Conservation (phyloP, 2,888 invertebrate species). For the Perizoma flavofasciatum region DNA sequence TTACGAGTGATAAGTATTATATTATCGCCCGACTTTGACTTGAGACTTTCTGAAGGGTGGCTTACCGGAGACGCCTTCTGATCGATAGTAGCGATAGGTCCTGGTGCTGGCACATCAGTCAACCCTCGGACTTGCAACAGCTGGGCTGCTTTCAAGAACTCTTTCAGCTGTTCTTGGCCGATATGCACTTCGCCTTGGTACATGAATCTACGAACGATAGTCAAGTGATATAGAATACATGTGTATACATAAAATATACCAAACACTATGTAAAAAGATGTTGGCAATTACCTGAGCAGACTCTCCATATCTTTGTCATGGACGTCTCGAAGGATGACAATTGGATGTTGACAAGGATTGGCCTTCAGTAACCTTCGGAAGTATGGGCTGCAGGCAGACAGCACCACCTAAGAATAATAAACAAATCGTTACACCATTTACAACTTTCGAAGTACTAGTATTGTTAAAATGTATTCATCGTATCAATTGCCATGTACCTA, state of each 20-base stretch:
- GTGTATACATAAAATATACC: not conserved
- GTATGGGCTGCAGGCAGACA: constrained; percentile 97
- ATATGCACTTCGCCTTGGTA: constrained; percentile 96
- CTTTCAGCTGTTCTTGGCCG: constrained; percentile 93
- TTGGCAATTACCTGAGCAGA: constrained; percentile 86
- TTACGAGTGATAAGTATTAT: not conserved
- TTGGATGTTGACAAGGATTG: constrained; percentile 95
- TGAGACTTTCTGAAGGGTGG: constrained; percentile 36
- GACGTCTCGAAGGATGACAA: constrained; percentile 93
- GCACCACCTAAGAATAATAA: constrained; percentile 80
- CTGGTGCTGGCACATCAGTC: constrained; percentile 89
- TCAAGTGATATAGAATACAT: not conserved
- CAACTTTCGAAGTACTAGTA: no score
- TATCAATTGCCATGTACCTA: constrained; percentile 1
- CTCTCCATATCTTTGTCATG: constrained; percentile 94
- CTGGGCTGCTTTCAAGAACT: constrained; percentile 94
- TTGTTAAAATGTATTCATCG: no score
- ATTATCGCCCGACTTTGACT: constrained; percentile 32
- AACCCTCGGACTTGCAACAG: constrained; percentile 93
- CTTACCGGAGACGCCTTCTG: constrained; percentile 90
- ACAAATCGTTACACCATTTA: not conserved
- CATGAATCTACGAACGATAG: constrained; percentile 87
- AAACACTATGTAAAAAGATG: not conserved
- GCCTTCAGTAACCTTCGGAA: constrained; percentile 94
- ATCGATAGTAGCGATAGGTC: constrained; percentile 76